Base-by-base conservation (phyloP, 2,113 vertebrate species). In the Bos indicus region DNA sequence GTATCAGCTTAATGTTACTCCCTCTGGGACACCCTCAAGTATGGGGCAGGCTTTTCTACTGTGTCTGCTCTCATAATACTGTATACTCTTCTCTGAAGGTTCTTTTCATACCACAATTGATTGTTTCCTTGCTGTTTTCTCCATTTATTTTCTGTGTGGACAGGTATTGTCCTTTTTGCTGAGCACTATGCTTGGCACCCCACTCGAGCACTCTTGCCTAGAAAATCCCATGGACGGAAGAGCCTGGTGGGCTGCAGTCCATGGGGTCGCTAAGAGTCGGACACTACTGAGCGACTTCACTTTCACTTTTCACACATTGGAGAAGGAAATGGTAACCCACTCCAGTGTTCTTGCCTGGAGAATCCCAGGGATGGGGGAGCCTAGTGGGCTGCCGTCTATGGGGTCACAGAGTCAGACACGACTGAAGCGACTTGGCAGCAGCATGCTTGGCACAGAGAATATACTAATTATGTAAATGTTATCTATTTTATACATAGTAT, bases 341-440 rank as follows among this genome's bases (percentile, higher is more conserved):
- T 30, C 28, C 28, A 60, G 28, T 30, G 13, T 30, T 60, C 26
- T 60, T 60, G 26, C 26, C 59, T 60, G 28, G 59, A 60, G 28
- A 60, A 60, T 60, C 5, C 12, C 59, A 60, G 26, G 26, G 26
- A 14, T 0, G 0, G 12, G 59, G 59, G 59, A 60, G 26, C 26
- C 26, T 60, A 26, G 59, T 60, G 59, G 59, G 59, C 28, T 60
- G 59, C 28, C 0, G 1, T 60, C 59, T 60, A 3, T 30, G 26
- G 59, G 59, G 26, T 60, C 1, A 60, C 59, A 60, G 59, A 60
- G 60, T 62, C 0, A 0, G 60, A 62, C 60, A 33, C 0, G 0
- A 62, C 6, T 62, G 28, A 62, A 62, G 60, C 0, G 1, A 33
- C 60, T 60, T 60, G 30, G 59, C 59, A 30, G 59, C 59, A 60